Base-by-base conservation (phyloP, 2,113 vertebrate species). In the Synodontis membranacea region DNA sequence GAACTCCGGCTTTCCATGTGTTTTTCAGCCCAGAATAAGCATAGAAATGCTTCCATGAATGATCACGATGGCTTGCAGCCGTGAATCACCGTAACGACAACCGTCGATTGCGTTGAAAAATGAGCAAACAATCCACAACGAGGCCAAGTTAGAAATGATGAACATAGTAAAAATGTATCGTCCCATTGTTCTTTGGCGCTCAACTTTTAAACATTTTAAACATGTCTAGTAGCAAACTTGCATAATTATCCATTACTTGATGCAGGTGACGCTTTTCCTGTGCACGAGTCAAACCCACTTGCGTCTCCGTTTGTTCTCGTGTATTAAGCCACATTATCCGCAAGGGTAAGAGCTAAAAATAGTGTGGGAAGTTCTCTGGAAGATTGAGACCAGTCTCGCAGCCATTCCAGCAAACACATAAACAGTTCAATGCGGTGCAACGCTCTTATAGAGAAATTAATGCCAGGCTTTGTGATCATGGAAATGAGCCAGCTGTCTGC, bases 1-100 rank as follows among this genome's bases (percentile, higher is more conserved):
- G 93, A 93, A 94, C 92, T 91, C 91, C 85, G 81, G 31, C 83
- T 84, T 89, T 90, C 88, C 91, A 92, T 90, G 93, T 93, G 92
- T 72, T 90, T 90, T 90, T 85, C 79, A 85, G 78, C 81, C 81
- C 74, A 56, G n/a, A 64, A 84, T 82, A 64, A 37, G 42, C 50
- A 80, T 15, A 64, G 70, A 86, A 70, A 78, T 58, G 6, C 7
- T 31, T 3, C 66, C 54, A 42, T 34, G 74, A 86, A 88, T 83
- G 56, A 80, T 66, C 90, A 87, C 91, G 92, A 93, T 91, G 87
- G 87, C 91, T 89, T 28, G 83, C 79, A 39, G 88, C 86, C 87
- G 93, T 91, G 84, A 90, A 84, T 84, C 78, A 89, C 14, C 0
- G 23, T 83, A 21, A 42, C 50, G 80, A 28, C 7, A 62, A 76